phyloP scores from a whole-genome alignment of 1,140 invertebrate species.

The Philaenus spumarius region DNA sequence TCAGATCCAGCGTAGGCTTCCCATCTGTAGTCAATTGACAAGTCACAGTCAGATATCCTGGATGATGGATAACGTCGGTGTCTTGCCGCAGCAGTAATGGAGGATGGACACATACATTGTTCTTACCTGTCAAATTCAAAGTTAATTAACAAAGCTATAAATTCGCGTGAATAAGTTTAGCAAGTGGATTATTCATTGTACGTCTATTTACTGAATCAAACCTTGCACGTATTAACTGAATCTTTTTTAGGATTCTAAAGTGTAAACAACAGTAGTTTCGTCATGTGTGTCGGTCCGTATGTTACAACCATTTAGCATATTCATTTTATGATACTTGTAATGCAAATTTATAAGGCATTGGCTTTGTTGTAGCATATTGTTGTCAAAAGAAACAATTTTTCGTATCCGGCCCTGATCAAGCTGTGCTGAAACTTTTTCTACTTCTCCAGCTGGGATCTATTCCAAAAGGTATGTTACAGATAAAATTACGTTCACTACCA shows the following conservation, averaged over 20 bases:
- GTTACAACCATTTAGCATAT: too few species aligned
- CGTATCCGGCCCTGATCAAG: too few species aligned
- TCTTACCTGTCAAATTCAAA: conserved; percentile 44
- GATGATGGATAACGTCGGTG: conserved; percentile 78
- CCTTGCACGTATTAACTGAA: neutral
- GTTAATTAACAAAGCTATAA: neutral
- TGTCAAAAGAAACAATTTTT: too few species aligned
- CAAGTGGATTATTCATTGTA: neutral
- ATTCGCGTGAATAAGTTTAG: neutral
- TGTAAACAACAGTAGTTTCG: neutral
- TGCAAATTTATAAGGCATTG: too few species aligned
- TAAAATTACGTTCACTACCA: too few species aligned
- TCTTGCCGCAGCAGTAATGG: conserved; percentile 70
- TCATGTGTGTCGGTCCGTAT: too few species aligned
- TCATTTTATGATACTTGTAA: too few species aligned
- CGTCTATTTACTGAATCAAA: neutral
- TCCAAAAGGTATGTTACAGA: too few species aligned
- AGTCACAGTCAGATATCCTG: conserved; percentile 83
- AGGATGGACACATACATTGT: conserved; percentile 95
- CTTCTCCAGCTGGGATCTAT: too few species aligned
- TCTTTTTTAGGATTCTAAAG: neutral
- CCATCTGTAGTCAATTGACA: conserved; percentile 63
- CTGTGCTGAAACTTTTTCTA: too few species aligned
- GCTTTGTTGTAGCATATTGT: too few species aligned
- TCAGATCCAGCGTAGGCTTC: conserved; percentile 72